Percentiles rank a stretch among this genome's conserved stretches.
Conservation (phyloP, 2,113 vertebrate species). For the Megaleporinus macrocephalus region DNA sequence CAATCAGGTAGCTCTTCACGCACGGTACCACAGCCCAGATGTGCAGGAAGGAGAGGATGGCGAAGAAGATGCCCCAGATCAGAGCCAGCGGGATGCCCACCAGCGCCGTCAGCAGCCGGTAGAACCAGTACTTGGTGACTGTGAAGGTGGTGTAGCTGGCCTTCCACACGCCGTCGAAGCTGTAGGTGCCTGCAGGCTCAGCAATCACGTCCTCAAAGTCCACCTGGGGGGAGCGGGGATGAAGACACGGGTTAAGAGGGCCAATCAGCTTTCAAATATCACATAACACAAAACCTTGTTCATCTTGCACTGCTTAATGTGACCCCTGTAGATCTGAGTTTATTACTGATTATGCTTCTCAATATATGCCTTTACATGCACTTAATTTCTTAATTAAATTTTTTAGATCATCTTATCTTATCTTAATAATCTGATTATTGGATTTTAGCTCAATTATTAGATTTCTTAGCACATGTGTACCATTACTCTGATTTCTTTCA, state of each 20-base stretch:
- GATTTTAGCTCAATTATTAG: no score
- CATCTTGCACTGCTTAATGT: no score
- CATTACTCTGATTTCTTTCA: no score
- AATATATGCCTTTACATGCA: no score
- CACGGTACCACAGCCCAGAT: constrained; percentile 98
- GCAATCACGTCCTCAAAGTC: constrained; percentile 99
- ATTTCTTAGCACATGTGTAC: no score
- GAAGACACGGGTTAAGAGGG: background rate
- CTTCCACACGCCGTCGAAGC: constrained; percentile 98
- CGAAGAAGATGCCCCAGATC: constrained; percentile 98
- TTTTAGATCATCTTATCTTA: no score
- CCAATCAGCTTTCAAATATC: no score
- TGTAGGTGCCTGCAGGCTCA: constrained; percentile 95
- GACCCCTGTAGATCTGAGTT: no score
- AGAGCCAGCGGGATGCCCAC: constrained; percentile 95
- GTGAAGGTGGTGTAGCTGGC: constrained; percentile 99
- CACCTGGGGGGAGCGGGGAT: constrained; percentile 83
- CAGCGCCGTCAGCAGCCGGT: constrained; percentile 91
- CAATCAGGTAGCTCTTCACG: constrained; percentile 96
- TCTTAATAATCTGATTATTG: no score
- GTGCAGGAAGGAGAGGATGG: constrained; percentile 97
- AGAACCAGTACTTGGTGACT: constrained; percentile 99
- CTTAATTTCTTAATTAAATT: no score
- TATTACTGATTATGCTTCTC: no score
- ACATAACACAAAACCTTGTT: no score